These are phyloP conservation scores for Lamproptera curius DNA, from an alignment of 2,888 invertebrate species.

Conservation along the genomic window DNA sequence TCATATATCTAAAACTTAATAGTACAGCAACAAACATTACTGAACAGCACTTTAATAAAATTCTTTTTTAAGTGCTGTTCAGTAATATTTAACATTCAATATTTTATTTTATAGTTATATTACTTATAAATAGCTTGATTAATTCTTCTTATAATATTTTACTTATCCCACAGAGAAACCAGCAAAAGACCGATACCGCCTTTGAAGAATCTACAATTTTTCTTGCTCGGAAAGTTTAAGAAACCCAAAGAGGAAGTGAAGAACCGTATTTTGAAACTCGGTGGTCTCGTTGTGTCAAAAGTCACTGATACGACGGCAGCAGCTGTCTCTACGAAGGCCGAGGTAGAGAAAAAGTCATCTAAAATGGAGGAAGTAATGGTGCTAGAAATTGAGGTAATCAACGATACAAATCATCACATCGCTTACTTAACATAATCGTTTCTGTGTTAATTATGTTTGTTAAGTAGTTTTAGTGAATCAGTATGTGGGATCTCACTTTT, in stretches of 20 bases:
- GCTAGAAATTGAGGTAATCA: constrained; percentile 84
- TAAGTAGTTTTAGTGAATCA: no score
- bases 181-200: constrained; percentile 82
- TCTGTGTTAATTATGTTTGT: no score
- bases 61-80: no score
- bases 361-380: constrained; percentile 82
- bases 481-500: no score
- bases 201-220: constrained; percentile 88
- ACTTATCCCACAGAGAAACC: constrained; percentile 75
- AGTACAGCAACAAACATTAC: no score
- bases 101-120: no score
- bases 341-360: constrained; percentile 82
- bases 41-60: no score
- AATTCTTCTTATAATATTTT: no score
- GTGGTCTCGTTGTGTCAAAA: constrained; percentile 85
- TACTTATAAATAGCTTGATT: no score
- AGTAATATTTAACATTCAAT: no score
- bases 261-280: constrained; percentile 83
- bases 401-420: no score
- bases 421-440: not conserved
- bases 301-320: constrained; percentile 83
- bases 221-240: constrained; percentile 78
- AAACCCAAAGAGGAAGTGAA: constrained; percentile 81
- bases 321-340: constrained; percentile 83
- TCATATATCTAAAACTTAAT: no score